Percentiles rank a stretch among this genome's conserved stretches.
These are phyloP conservation scores for Cynocephalus volans DNA, from an alignment of 2,113 vertebrate genomes.

Conservation along the genomic window DNA sequence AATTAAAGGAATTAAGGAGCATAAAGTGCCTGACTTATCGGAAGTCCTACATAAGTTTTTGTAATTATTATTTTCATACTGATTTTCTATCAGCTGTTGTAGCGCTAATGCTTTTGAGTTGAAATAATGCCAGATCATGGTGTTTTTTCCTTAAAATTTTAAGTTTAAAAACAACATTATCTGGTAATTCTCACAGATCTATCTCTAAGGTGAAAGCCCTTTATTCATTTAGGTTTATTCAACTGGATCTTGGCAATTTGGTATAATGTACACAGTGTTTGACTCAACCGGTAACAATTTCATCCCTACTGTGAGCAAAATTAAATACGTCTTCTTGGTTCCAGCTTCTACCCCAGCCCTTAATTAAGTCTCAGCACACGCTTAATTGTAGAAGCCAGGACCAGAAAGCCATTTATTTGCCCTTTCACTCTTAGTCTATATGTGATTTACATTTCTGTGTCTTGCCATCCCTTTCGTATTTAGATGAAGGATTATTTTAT, in stretches of 20 bases:
- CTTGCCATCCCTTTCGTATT: background rate
- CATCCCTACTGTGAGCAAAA: conserved; percentile 75
- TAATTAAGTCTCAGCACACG: conserved; percentile 68
- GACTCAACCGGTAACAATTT: conserved; percentile 49
- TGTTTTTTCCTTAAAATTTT: conserved; percentile 9
- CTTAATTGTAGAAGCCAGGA: conserved; percentile 66
- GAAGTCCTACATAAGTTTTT: background rate
- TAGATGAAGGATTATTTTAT: conserved; percentile 4
- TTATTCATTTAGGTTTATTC: conserved; percentile 53
- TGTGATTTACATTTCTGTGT: background rate
- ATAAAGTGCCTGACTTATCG: background rate
- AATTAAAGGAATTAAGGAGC: background rate
- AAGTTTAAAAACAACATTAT: conserved; percentile 37
- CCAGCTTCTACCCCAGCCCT: conserved; percentile 29
- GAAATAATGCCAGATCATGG: conserved; percentile 36
- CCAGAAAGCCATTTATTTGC: conserved; percentile 41
- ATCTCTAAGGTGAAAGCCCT: conserved; percentile 6
- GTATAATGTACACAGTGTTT: conserved; percentile 3
- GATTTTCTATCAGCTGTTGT: background rate
- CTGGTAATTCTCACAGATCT: conserved; percentile 23
- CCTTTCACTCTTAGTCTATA: background rate
- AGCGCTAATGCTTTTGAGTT: background rate
- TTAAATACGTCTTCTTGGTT: conserved; percentile 65
- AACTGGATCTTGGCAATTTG: conserved; percentile 45
- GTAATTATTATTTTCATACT: background rate